Evolutionary conservation across 2,888 invertebrate species (phyloP).

Genomic region (Mechanitis mazaeus): DNA sequence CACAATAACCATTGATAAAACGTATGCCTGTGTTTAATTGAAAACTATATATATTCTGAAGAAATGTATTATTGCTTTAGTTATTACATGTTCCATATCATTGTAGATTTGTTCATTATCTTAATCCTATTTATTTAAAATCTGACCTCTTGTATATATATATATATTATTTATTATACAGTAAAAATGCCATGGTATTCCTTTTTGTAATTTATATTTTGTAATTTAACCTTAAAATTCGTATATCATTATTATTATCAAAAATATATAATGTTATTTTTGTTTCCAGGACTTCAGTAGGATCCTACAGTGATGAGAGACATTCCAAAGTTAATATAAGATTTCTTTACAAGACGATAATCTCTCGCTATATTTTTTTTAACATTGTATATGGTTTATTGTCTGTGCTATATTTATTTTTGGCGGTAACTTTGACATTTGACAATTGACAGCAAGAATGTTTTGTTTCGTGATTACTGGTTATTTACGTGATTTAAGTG

Average conservation of each 20-base stretch:
- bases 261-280: conserved; percentile 20
- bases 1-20: too few species aligned
- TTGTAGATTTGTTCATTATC: too few species aligned
- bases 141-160: neutral
- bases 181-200: neutral
- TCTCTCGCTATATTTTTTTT: conserved; percentile 46
- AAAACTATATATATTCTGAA: too few species aligned
- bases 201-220: neutral
- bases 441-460: conserved; percentile 14
- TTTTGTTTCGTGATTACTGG: neutral
- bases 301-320: conserved; percentile 66
- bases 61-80: too few species aligned
- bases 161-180: neutral
- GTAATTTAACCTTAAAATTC: neutral
- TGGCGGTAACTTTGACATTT: conserved; percentile 20
- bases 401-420: conserved; percentile 11
- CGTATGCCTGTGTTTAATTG: too few species aligned
- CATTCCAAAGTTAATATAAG: conserved; percentile 52
- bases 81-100: too few species aligned
- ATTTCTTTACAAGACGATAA: conserved; percentile 58
- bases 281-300: conserved; percentile 60
- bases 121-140: too few species aligned
- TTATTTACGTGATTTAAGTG: too few species aligned
- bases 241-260: neutral
- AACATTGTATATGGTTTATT: conserved; percentile 15